These are phyloP conservation scores for Todus mexicanus DNA, from an alignment of 2,797 vertebrate species.

Conservation along the genomic window DNA sequence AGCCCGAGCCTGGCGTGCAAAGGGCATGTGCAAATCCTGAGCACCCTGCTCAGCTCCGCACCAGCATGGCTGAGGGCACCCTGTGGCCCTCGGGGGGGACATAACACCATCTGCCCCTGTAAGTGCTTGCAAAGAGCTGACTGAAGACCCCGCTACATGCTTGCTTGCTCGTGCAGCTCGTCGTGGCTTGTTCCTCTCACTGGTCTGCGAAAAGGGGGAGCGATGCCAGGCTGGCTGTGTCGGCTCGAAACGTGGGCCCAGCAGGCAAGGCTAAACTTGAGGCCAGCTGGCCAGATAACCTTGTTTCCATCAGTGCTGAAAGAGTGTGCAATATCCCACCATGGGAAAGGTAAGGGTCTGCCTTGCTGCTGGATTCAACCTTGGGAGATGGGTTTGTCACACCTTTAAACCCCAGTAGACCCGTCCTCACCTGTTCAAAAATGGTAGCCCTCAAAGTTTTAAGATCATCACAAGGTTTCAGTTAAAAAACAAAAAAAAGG, in stretches of 20 bases:
- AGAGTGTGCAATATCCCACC: fast-evolving
- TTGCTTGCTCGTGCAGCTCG: not conserved
- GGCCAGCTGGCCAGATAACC: not conserved
- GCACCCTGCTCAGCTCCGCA: not conserved
- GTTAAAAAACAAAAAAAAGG: not conserved
- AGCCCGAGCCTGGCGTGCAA: not conserved
- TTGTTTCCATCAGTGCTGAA: not conserved
- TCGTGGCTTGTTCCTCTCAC: not conserved
- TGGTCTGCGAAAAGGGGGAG: not conserved
- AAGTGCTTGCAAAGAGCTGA: not conserved
- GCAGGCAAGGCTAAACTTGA: not conserved
- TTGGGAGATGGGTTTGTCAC: not conserved
- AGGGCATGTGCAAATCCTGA: not conserved
- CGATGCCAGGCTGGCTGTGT: not conserved
- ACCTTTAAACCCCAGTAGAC: not conserved
- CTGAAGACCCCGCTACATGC: not conserved
- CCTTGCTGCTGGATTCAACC: not conserved
- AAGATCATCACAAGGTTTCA: not conserved
- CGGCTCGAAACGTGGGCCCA: not conserved
- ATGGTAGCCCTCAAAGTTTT: not conserved
- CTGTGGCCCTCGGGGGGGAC: not conserved
- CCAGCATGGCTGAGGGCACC: not conserved
- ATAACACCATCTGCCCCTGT: not conserved
- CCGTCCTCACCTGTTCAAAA: not conserved
- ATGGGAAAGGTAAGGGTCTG: not conserved